Evolutionary conservation across 1,140 invertebrate species (phyloP).

Genomic region (Drosophila tani): DNA sequence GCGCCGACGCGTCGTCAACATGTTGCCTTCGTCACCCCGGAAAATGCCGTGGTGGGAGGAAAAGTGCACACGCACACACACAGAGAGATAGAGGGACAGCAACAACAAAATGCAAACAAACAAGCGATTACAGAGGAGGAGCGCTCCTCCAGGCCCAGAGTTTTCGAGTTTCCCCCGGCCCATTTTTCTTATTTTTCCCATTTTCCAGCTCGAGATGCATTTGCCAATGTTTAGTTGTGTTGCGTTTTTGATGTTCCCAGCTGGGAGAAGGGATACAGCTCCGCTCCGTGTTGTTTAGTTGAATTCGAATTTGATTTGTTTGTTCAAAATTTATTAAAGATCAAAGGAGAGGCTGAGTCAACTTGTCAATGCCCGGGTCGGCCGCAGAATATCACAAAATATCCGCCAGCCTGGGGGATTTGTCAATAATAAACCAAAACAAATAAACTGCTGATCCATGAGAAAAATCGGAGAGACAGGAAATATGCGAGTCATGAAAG

Average conservation of each 20-base stretch:
- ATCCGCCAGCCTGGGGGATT: constrained; percentile 38
- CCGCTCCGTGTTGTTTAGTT: constrained; percentile 58
- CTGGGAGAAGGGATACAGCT: constrained; percentile 14
- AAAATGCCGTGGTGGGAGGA: constrained; percentile 14
- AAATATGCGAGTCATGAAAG: neutral
- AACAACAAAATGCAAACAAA: constrained; percentile 49
- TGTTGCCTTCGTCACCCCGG: constrained; percentile 65
- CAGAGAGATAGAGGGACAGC: constrained; percentile 23
- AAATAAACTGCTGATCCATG: constrained; percentile 56
- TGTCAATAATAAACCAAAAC: constrained; percentile 68
- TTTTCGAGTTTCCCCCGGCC: constrained; percentile 11
- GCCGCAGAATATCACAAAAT: constrained; percentile 38
- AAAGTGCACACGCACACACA: constrained; percentile 31
- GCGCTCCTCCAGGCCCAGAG: constrained; percentile 14
- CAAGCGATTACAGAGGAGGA: constrained; percentile 39
- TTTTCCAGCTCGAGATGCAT: constrained; percentile 26
- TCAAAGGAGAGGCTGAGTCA: constrained; percentile 72
- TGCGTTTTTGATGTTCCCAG: constrained; percentile 47
- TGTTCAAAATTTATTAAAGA: constrained; percentile 78
- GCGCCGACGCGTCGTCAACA: constrained; percentile 72
- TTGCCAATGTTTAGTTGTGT: constrained; percentile 52
- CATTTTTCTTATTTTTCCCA: neutral
- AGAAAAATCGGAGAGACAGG: constrained; percentile 21
- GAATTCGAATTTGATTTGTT: constrained; percentile 77
- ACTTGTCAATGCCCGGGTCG: constrained; percentile 45